Percentiles rank a stretch among this genome's conserved stretches.
These are phyloP conservation scores for Chelonoidis abingdonii DNA, from an alignment of 2,113 vertebrate species.

Conservation along the genomic window DNA sequence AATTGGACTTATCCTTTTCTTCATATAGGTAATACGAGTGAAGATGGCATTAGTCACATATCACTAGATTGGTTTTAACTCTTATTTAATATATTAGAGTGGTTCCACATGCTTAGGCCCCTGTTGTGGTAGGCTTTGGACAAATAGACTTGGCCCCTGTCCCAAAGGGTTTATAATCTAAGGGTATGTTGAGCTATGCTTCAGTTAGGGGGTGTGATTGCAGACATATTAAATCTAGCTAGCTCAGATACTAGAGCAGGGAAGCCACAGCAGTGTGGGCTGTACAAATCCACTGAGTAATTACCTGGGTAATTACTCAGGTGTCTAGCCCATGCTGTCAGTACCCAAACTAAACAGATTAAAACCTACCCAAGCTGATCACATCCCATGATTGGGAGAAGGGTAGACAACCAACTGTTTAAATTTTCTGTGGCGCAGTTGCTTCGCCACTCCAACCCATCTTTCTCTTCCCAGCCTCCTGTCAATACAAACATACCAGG, in stretches of 20 bases:
- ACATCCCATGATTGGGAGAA: no score
- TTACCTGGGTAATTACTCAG: background rate
- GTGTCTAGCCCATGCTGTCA: background rate
- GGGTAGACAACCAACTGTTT: background rate
- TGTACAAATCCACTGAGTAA: background rate
- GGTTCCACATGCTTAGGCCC: background rate
- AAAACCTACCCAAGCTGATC: background rate
- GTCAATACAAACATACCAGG: background rate
- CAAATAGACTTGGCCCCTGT: background rate
- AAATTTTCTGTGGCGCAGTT: background rate
- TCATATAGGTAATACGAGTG: background rate
- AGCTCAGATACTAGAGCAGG: background rate
- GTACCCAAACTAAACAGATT: background rate
- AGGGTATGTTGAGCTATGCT: background rate
- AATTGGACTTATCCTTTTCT: background rate
- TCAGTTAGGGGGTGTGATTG: background rate
- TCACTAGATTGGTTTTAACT: background rate
- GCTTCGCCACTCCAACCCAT: background rate
- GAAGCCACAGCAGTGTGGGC: background rate
- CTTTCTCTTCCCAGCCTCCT: no score
- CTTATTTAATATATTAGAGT: background rate
- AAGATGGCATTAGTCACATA: background rate
- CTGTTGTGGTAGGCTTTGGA: background rate
- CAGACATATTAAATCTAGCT: background rate
- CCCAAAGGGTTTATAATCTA: background rate